phyloP scores from a whole-genome alignment of 2,797 vertebrate genomes.

The Poeciliopsis paucimaculata region DNA sequence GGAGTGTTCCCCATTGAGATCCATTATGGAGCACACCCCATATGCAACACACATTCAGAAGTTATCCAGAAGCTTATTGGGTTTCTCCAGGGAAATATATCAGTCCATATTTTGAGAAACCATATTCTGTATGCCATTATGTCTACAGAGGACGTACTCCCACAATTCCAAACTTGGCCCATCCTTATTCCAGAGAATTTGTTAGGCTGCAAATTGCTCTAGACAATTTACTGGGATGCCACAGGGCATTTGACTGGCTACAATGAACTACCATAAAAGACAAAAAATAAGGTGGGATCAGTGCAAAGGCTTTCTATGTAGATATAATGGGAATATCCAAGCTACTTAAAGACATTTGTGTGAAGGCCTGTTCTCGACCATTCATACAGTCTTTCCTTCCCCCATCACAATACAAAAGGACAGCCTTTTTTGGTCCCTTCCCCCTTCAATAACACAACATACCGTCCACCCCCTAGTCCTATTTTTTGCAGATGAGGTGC shows the following conservation, averaged over 20 bases:
- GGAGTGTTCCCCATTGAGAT: no score
- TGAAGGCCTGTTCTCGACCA: slow-evolving; percentile 10
- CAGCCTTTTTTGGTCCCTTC: slow-evolving; percentile 5
- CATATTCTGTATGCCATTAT: no score
- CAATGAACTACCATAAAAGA: background rate
- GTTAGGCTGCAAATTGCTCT: no score
- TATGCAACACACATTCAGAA: no score
- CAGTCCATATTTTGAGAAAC: no score
- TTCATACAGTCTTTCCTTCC: slow-evolving; percentile 34
- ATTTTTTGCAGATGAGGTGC: slow-evolving; percentile 69
- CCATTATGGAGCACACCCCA: no score
- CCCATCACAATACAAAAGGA: slow-evolving; percentile 58
- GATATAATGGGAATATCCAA: slow-evolving; percentile 63
- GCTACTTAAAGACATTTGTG: slow-evolving; percentile 41
- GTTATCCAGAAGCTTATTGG: no score
- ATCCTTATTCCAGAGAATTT: no score
- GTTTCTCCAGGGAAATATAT: no score
- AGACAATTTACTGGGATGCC: no score
- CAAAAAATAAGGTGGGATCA: background rate
- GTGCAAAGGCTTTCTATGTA: background rate
- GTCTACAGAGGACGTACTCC: no score
- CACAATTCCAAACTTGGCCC: no score
- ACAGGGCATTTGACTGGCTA: background rate
- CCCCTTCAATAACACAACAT: background rate
- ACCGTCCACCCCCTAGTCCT: background rate